Base-by-base conservation (phyloP, 2,888 invertebrate species). In the Meloe dianella region DNA sequence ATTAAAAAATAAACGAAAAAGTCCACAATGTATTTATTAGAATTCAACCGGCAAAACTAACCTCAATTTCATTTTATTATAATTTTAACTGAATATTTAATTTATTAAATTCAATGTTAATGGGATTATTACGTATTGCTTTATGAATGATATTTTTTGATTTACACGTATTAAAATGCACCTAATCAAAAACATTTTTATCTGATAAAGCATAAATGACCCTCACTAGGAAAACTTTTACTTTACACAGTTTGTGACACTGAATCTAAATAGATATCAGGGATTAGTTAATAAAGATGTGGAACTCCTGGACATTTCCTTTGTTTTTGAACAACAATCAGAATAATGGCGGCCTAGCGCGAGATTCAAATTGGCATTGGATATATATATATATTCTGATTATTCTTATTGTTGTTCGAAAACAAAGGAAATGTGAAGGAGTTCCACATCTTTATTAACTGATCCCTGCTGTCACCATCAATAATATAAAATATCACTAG, bases 161-260 rank as follows among this genome's bases (percentile, higher is more conserved):
- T 61, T 61, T 38, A 61, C 67, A 67, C 67, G 67, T 67, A 67
- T 62, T 59, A 64, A 64, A 67, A 64, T 61, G 38, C 41, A 57
- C 51, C 51, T 64, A 67, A 61, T 64, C 61, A 41, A 61, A 64
- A 67, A 64, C 67, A 67, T 67, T 67, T 57, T 61, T 30, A 30
- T 1, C 64, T 56, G 54, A 61, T 60, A 67, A 66, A 66, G 29
- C 59, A 66, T 57, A 65, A 47, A 22, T 30, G 57, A 65, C 57
- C n/a, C 30, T 38, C 54, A 58, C 14, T n/a, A 27, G 27, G 54
- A 27, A 14, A 22, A n/a, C 27, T 54, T 54, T 54, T 3, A 10
- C 9, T 22, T 51, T 51, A 24, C 0, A 51, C 51, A 0, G 22
- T 51, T 51, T n/a, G 41, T n/a, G 6, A 17, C 1, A 5, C n/a